A percentile compares a stretch with the other conserved stretches of the same genome.
Conservation (phyloP, 2,113 vertebrate species). For the Oryzias curvinotus region DNA sequence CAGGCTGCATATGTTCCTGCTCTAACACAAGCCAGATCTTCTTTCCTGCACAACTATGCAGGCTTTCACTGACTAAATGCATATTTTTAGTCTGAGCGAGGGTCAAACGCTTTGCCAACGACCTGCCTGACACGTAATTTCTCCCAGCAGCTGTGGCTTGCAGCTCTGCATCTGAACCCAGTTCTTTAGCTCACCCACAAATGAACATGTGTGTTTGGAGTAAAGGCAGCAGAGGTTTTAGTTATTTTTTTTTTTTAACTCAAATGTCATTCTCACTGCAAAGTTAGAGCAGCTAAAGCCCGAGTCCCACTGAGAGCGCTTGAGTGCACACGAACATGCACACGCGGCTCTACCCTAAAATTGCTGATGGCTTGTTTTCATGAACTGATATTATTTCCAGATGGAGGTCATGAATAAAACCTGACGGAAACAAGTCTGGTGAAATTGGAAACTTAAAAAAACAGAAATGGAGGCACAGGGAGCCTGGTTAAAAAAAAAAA, state of each 20-base stretch:
- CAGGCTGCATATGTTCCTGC: conserved; percentile 30
- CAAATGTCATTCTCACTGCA: conserved; percentile 26
- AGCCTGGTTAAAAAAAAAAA: conserved; percentile 61
- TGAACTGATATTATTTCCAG: conserved; percentile 81
- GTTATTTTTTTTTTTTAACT: conserved; percentile 40
- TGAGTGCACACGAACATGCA: conserved; percentile 22
- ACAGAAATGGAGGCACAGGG: conserved; percentile 60
- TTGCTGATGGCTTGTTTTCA: conserved; percentile 76
- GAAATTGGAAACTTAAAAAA: conserved; percentile 83
- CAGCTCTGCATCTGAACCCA: conserved; percentile 53
- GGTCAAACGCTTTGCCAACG: conserved; percentile 62
- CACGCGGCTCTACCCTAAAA: conserved; percentile 52
- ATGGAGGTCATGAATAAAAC: conserved; percentile 81
- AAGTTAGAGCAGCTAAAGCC: conserved; percentile 22
- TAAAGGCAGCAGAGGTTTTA: conserved; percentile 27
- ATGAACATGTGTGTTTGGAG: conserved; percentile 7
- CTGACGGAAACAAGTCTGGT: conserved; percentile 73
- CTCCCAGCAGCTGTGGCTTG: conserved; percentile 59
- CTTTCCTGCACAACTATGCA: conserved; percentile 64
- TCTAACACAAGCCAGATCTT: conserved; percentile 66
- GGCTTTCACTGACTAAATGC: conserved; percentile 66
- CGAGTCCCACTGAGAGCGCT: conserved; percentile 34
- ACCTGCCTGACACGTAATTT: conserved; percentile 61
- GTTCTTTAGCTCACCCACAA: conserved; percentile 51
- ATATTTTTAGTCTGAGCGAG: conserved; percentile 67